phyloP scores from a whole-genome alignment of 2,113 vertebrate species.

The Ptilorrhoa leucosticta region DNA sequence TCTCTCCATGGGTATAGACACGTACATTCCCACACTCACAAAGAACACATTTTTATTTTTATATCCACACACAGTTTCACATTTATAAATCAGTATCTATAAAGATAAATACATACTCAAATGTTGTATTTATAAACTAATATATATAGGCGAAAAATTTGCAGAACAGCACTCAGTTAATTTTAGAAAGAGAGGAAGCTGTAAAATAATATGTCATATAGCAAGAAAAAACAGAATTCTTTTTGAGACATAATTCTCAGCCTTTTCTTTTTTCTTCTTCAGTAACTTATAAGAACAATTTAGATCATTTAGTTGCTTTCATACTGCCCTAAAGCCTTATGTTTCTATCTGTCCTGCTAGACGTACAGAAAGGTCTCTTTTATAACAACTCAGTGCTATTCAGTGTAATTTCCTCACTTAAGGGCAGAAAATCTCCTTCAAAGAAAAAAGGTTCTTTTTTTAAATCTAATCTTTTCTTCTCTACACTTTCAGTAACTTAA shows the following conservation, averaged over 20 bases:
- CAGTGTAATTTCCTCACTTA: background rate
- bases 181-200: background rate
- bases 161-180: accelerated
- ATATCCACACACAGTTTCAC: background rate
- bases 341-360: background rate
- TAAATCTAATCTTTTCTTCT: background rate
- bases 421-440: conserved; percentile 8
- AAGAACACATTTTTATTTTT: background rate
- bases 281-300: background rate
- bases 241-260: background rate
- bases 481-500: background rate
- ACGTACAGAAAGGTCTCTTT: background rate
- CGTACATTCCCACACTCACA: accelerated
- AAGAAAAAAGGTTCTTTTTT: background rate
- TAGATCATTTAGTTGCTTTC: background rate
- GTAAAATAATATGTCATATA: background rate
- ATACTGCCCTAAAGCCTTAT: background rate
- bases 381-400: background rate
- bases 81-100: background rate
- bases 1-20: background rate
- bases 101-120: background rate
- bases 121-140: background rate
- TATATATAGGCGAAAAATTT: background rate
- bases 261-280: background rate
- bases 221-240: background rate